phyloP scores from a whole-genome alignment of 2,888 invertebrate species.

The Scaptodrosophila latifasciaeformis region DNA sequence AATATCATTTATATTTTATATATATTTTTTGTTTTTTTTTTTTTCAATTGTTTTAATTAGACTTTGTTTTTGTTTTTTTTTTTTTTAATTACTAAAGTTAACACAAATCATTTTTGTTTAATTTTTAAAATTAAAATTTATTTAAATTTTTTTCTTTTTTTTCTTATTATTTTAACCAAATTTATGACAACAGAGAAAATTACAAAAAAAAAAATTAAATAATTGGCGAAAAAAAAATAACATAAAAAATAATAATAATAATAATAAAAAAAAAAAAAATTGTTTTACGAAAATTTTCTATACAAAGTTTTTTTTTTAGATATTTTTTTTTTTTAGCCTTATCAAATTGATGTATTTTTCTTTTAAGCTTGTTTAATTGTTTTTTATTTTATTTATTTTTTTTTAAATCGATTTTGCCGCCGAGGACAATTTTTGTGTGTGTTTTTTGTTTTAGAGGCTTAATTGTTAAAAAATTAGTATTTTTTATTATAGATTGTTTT shows the following conservation, averaged over 20 bases:
- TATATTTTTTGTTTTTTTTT: slow-evolving; percentile 28
- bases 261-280: too few relatives aligned
- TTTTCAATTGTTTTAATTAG: slow-evolving; percentile 22
- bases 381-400: slow-evolving; percentile 19
- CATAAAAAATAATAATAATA: too few relatives aligned
- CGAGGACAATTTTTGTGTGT: too few relatives aligned
- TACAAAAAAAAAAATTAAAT: slow-evolving; percentile 23
- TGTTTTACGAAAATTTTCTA: slow-evolving; percentile 59
- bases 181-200: slow-evolving; percentile 37
- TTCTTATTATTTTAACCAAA: slow-evolving; percentile 11
- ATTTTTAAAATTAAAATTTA: too few relatives aligned
- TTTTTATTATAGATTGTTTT: slow-evolving; percentile 10
- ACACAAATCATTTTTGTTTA: too few relatives aligned
- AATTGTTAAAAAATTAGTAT: too few relatives aligned
- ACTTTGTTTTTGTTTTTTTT: not conserved
- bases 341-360: slow-evolving; percentile 63
- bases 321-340: slow-evolving; percentile 60
- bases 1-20: not conserved
- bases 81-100: slow-evolving; percentile 9
- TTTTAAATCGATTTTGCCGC: slow-evolving; percentile 19
- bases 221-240: not conserved
- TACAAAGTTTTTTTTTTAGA: slow-evolving; percentile 59
- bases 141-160: slow-evolving; percentile 27
- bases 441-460: not conserved
- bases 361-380: too few relatives aligned